Evolutionary conservation across 2,113 vertebrate genomes (phyloP).

Genomic region (Todiramphus chloris): DNA sequence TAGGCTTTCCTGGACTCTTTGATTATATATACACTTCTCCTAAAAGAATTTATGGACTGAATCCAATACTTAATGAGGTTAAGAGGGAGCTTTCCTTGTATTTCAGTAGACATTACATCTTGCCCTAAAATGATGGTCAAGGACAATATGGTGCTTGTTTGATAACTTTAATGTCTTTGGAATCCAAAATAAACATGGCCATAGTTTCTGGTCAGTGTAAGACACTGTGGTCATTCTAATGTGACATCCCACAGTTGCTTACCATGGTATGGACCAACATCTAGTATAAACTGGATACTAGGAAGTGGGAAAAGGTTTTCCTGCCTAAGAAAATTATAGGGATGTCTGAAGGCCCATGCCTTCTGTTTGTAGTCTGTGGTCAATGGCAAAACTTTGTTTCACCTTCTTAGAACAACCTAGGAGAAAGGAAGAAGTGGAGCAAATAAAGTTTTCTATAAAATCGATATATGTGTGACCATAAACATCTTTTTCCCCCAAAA

Average conservation of each 20-base stretch:
- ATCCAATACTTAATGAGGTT: not conserved
- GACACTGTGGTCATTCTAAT: not conserved
- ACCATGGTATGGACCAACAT: not conserved
- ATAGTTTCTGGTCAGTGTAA: not conserved
- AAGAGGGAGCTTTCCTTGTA: not conserved
- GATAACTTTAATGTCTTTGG: not conserved
- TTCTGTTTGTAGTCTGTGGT: slow-evolving; percentile 1
- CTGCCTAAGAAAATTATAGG: slow-evolving; percentile 18
- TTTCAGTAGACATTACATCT: not conserved
- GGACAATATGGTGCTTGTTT: not conserved
- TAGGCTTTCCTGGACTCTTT: not conserved
- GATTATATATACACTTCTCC: not conserved
- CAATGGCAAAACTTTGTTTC: not conserved
- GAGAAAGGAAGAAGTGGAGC: not conserved
- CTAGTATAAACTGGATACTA: not conserved
- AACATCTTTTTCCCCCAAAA: not conserved
- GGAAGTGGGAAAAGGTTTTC: slow-evolving; percentile 48
- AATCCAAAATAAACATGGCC: not conserved
- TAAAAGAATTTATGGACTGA: not conserved
- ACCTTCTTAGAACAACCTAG: not conserved
- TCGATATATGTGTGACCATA: not conserved
- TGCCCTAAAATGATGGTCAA: not conserved
- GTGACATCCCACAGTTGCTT: not conserved
- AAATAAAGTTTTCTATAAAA: not conserved
- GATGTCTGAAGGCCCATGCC: not conserved